Evolutionary conservation across 2,888 invertebrate species (phyloP), one percentile per base, ranked within the genome.

Genomic region (Phorcus lineatus): DNA sequence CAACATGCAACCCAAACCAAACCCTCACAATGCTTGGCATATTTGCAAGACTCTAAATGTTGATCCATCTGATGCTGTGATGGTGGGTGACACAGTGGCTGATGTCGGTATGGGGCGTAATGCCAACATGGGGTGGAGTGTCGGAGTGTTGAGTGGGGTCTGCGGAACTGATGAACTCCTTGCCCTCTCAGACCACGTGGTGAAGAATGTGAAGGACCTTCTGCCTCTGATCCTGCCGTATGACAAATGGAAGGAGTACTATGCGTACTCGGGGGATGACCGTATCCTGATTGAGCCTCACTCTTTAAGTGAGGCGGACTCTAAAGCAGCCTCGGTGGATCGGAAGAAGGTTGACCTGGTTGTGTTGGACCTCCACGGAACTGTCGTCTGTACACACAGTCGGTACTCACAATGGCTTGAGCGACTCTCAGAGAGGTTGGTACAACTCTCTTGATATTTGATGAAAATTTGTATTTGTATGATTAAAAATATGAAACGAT

Each of bases 321-420:
- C 47, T 31, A 22, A 47, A 13, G 52, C 19, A 9, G 66, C 75
- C 31, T 31, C 11, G 36, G 57, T 80, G 16, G 55, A 83, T 62
- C 54, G 81, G 80, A 82, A 77, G 82, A 84, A 76, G 17, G 81
- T 84, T 28, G 82, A 86, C 9, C 83, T 91, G 31, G 94, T 94
- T 13, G 93, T 94, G 62, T 94, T 94, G 88, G 94, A 94, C 87
- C 93, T 94, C 78, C 93, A 94, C 84, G 94, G 94, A 3, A 94
- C 94, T 2, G 87, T 94, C 52, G 87, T 94, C 22, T 93, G 93
- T 85, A 92, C 93, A 80, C 91, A 94, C 81, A 89, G 91, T 28
- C 91, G 92, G 88, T 93, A 94, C 92, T 87, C 92, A 16, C 91
- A 93, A 9, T 94, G 93, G 93, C 87, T 92, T 6, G 87, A 90